Evolutionary conservation across 2,113 vertebrate genomes (phyloP).

Genomic region (Aldabrachelys gigantea): DNA sequence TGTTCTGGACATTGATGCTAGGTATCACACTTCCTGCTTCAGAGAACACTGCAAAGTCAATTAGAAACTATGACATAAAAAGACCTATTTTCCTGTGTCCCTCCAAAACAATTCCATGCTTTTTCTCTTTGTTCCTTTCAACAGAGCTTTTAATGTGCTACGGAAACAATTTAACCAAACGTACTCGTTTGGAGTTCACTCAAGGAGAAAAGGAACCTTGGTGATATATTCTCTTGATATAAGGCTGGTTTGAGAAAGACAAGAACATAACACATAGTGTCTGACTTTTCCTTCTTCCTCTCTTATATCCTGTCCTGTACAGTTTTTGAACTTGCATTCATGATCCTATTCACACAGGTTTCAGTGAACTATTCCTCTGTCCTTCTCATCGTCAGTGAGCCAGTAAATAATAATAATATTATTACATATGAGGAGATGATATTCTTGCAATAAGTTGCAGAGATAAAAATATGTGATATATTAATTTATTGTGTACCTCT

Average conservation of each 20-base stretch:
- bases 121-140: not conserved
- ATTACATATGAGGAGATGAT: not conserved
- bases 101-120: fast-evolving
- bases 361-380: not conserved
- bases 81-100: not conserved
- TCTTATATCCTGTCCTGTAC: not conserved
- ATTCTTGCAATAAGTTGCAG: slow-evolving; percentile 20
- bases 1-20: fast-evolving
- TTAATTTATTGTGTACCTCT: not conserved
- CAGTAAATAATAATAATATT: slow-evolving; percentile 12
- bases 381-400: slow-evolving; percentile 7
- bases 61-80: fast-evolving
- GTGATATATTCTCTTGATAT: not conserved
- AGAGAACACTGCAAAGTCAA: not conserved
- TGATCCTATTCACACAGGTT: not conserved
- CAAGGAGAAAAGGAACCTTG: not conserved
- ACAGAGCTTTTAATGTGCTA: not conserved
- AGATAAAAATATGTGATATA: not conserved
- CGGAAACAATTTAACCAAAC: not conserved
- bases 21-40: not conserved
- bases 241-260: not conserved
- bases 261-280: not conserved
- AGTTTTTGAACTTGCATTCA: not conserved
- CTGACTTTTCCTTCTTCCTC: not conserved
- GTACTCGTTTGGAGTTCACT: not conserved